Conservation (phyloP, 2,888 invertebrate genomes). For the Tachina fera region DNA sequence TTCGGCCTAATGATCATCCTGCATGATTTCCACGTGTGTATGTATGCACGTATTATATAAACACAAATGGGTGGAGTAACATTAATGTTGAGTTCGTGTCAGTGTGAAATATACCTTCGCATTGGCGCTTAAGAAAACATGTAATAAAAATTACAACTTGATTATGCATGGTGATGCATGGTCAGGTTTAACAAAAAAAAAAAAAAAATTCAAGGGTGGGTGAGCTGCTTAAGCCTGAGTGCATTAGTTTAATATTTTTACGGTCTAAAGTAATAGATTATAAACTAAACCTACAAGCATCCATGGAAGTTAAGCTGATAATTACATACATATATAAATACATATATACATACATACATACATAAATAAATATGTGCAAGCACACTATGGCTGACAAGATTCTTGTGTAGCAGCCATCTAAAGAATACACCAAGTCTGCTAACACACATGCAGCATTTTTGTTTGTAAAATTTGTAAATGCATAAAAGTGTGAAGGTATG, state of each 20-base stretch:
- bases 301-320: conserved; percentile 5
- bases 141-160: conserved; percentile 47
- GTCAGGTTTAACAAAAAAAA: background rate
- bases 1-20: background rate
- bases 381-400: conserved; percentile 19
- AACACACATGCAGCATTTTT: conserved; percentile 8
- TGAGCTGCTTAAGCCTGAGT: conserved; percentile 57
- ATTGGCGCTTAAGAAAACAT: conserved; percentile 26
- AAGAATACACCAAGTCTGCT: background rate
- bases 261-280: conserved; percentile 42
- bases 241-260: conserved; percentile 24
- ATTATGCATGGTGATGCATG: conserved; percentile 33
- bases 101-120: conserved; percentile 35
- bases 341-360: background rate
- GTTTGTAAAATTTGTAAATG: conserved; percentile 14
- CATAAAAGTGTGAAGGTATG: background rate
- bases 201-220: conserved; percentile 10
- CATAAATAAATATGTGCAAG: background rate
- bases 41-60: background rate
- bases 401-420: conserved; percentile 1
- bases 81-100: conserved; percentile 77
- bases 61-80: conserved; percentile 61
- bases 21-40: background rate
- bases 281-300: background rate
- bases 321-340: no score